These are phyloP conservation scores for Chrysaora quinquecirrha DNA, from an alignment of 30 jellyfish, hydroid and myxozoan species.

Conservation along the genomic window DNA sequence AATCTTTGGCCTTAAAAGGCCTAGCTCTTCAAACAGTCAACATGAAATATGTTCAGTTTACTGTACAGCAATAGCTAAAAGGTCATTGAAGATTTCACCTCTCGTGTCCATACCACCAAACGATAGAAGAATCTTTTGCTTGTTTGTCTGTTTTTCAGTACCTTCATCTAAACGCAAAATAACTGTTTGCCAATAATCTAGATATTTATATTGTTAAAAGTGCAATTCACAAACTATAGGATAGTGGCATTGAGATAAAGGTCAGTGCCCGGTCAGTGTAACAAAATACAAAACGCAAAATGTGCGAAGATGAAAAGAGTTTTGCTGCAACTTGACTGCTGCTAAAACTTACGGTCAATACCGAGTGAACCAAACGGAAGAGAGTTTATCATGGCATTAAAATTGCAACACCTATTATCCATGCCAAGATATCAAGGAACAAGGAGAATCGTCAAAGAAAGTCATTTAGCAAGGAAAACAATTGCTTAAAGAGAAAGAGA, in stretches of 20 bases:
- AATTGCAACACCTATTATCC: no score
- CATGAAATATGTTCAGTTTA: no score
- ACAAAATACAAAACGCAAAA: neutral
- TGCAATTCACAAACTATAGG: neutral
- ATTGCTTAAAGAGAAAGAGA: no score
- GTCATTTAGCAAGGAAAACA: no score
- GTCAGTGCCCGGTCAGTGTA: neutral
- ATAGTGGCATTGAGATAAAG: neutral
- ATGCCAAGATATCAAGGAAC: no score
- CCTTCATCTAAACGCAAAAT: neutral
- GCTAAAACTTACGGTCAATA: no score
- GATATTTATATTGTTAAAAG: neutral
- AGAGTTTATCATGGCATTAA: no score
- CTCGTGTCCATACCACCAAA: constrained; percentile 85
- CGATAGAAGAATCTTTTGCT: constrained; percentile 31
- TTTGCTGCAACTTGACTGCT: neutral
- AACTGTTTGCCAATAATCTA: no score
- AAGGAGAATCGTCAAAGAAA: no score
- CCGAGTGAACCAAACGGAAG: no score
- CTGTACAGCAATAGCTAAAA: constrained; percentile 42
- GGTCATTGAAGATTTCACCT: constrained; percentile 73
- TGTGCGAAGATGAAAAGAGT: neutral
- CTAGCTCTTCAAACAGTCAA: no score
- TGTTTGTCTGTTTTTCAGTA: neutral
- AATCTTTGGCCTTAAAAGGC: no score